These are phyloP conservation scores for Lepidurus apus DNA, from an alignment of 1,140 invertebrate genomes.

Conservation along the genomic window DNA sequence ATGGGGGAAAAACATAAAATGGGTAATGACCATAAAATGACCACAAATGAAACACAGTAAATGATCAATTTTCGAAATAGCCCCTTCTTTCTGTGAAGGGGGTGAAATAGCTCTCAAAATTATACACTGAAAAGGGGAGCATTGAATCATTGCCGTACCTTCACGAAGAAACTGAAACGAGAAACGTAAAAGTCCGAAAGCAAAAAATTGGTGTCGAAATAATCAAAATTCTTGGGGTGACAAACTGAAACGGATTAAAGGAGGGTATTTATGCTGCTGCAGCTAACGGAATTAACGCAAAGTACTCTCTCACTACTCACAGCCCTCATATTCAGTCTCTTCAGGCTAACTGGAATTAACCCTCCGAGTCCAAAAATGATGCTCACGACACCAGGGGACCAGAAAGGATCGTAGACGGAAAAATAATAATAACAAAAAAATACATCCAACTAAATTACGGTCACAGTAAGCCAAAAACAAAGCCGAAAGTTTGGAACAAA, in stretches of 20 bases:
- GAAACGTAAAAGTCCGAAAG: too few relatives aligned
- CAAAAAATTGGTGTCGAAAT: background rate
- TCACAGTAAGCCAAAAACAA: background rate
- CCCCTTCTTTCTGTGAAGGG: too few relatives aligned
- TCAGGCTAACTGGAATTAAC: background rate
- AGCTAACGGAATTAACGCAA: background rate
- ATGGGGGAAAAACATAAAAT: background rate
- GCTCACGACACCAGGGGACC: conserved; percentile 1
- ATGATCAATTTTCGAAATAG: background rate
- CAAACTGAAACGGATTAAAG: background rate
- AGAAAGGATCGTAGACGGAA: background rate
- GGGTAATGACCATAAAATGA: background rate
- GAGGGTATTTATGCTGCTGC: background rate
- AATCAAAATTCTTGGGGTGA: background rate
- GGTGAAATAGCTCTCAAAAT: too few relatives aligned
- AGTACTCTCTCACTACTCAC: conserved; percentile 18
- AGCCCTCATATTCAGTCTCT: background rate
- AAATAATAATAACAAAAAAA: too few relatives aligned
- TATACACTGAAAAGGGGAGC: too few relatives aligned
- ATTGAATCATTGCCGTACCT: too few relatives aligned
- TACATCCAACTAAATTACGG: background rate
- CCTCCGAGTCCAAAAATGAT: background rate
- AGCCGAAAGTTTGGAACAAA: background rate
- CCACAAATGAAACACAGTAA: background rate
- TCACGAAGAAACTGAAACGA: too few relatives aligned